Evolutionary conservation across 1,140 invertebrate genomes (phyloP).

Genomic region (Monomorium pharaonis): DNA sequence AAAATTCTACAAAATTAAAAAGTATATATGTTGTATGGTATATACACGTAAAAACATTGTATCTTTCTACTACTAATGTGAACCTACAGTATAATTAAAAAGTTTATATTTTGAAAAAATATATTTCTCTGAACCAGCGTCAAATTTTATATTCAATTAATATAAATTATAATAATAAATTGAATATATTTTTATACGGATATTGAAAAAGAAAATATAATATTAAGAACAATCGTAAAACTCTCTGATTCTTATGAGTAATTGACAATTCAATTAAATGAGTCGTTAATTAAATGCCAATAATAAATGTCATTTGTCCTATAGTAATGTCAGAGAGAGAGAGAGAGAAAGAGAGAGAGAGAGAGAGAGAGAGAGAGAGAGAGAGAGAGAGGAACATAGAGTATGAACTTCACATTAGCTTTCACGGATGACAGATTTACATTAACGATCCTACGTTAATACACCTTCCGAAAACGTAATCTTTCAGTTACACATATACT

Average conservation of each 20-base stretch:
- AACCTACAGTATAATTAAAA: background rate
- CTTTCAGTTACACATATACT: slow-evolving; percentile 35
- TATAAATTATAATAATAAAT: background rate
- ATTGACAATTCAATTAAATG: background rate
- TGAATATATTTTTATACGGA: background rate
- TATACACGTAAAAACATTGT: background rate
- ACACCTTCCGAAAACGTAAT: slow-evolving; percentile 44
- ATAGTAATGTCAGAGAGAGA: background rate
- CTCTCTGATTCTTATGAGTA: background rate
- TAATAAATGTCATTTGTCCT: background rate
- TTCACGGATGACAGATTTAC: slow-evolving; percentile 26
- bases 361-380: background rate
- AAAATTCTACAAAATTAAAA: background rate
- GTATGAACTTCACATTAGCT: background rate
- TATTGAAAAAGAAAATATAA: background rate
- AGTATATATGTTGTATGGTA: background rate
- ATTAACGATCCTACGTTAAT: slow-evolving; percentile 40
- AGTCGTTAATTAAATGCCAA: slow-evolving; percentile 14
- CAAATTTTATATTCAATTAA: background rate
- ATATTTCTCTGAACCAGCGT: background rate
- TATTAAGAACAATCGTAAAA: background rate
- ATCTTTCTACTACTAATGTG: background rate
- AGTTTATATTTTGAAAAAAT: background rate
- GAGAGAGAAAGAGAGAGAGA: background rate
- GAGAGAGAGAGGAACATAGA: background rate